Base-by-base conservation (phyloP, 2,888 invertebrate genomes). In the Fragum sueziense region DNA sequence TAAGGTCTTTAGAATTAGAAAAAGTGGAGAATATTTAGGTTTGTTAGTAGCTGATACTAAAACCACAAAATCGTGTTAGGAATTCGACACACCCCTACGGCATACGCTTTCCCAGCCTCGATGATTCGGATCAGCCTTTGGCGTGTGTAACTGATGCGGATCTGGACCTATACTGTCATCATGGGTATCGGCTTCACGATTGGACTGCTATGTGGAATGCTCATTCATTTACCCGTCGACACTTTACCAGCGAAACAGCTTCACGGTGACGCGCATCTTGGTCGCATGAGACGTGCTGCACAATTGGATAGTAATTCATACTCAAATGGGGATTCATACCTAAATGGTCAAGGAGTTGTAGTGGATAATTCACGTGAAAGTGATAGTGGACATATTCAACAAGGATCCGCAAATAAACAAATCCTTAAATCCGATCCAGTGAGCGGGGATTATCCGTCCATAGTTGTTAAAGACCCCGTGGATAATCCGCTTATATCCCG, bases 141-240 rank as follows among this genome's bases (percentile, higher is more conserved):
- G 14, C 34, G 65, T 9, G 41, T 65, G 11, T 65, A 65, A 65
- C 65, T 65, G 41, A 65, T 65, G 65, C 65, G 65, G 9, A 27
- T 65, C 65, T 41, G 37, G 65, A 65, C 65, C 11, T 65, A 65
- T 34, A 65, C 25, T 25, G 22, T 65, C 22, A 65, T 65, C 41
- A 65, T 65, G 65, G 65, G 65, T 41, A 65, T 65, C 1, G 89
- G 88, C 51, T 90, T 90, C 70, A 88, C 87, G 31, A 78, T 90
- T 34, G 89, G 89, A 11, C 82, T 90, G 67, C 85, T 89, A 67
- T 85, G 88, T 62, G 89, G 89, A 61, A 84, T 90, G 57, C 81
- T 88, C 22, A 78, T 89, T 41, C 89, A 90, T 70, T 82, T 90
- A 14, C 90, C 90, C 9, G 88, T 84, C 2, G 87, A 88, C 59